A percentile compares a stretch with the other conserved stretches of the same genome.
Conservation (phyloP, 2,113 vertebrate species). For the Boleophthalmus pectinirostris region DNA sequence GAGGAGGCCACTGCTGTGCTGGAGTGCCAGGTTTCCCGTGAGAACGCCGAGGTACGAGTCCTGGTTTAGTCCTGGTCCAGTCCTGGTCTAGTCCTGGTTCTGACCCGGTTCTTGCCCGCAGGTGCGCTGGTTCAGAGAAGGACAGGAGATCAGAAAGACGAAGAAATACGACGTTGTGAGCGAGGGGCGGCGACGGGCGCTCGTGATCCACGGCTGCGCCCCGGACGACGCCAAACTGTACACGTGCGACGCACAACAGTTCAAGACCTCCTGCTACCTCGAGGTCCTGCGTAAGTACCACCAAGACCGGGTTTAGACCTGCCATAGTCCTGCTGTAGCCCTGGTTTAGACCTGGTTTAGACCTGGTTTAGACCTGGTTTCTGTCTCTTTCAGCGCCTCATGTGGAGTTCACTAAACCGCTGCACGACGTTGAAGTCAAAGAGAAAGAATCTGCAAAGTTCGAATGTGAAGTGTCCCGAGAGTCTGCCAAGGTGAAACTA, state of each 20-base stretch:
- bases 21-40: constrained; percentile 95
- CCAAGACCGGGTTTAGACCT: neutral
- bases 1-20: constrained; percentile 90
- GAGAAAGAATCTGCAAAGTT: constrained; percentile 94
- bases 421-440: constrained; percentile 91
- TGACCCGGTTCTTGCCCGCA: neutral
- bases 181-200: constrained; percentile 87
- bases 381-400: constrained; percentile 80
- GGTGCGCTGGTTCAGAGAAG: constrained; percentile 92
- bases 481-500: constrained; percentile 86
- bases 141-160: constrained; percentile 91
- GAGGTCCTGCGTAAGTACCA: constrained; percentile 91
- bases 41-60: constrained; percentile 80
- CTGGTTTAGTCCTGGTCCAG: neutral
- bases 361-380: neutral
- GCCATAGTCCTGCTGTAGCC: neutral
- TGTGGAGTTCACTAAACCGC: constrained; percentile 90
- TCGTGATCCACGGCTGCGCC: constrained; percentile 87
- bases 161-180: constrained; percentile 91
- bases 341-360: neutral
- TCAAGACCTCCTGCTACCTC: constrained; percentile 96
- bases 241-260: constrained; percentile 90
- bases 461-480: constrained; percentile 95
- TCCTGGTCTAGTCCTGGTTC: neutral
- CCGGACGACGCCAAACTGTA: constrained; percentile 91